A percentile compares a stretch with the other conserved stretches of the same genome.
Conservation (phyloP, 2,113 vertebrate genomes). For the Coryphaenoides rupestris region DNA sequence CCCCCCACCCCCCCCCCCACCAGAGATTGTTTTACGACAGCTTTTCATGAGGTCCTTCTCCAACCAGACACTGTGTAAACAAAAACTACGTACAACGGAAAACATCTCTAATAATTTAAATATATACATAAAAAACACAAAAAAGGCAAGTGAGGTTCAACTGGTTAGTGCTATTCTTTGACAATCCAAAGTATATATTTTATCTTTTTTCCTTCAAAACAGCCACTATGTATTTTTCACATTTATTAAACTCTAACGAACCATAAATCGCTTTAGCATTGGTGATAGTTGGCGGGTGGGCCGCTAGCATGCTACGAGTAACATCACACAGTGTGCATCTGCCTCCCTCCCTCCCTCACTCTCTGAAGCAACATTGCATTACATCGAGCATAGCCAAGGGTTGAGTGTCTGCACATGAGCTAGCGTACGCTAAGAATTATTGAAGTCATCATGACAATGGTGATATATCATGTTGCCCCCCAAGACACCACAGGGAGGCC, state of each 20-base stretch:
- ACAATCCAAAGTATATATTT: conserved; percentile 14
- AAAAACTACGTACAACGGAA: conserved; percentile 54
- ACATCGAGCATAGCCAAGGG: too few relatives aligned
- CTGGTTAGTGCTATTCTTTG: conserved; percentile 42
- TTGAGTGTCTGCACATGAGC: too few relatives aligned
- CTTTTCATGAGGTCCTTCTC: conserved; percentile 11
- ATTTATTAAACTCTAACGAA: too few relatives aligned
- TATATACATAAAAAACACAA: conserved; percentile 53
- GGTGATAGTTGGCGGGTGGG: conserved; percentile 12
- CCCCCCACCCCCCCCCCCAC: not conserved
- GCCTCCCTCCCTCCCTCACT: too few relatives aligned
- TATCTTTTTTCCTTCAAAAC: not conserved
- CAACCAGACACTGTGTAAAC: conserved; percentile 39
- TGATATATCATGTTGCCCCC: too few relatives aligned
- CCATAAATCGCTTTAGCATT: conserved; percentile 1
- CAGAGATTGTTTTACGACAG: not conserved
- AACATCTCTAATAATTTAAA: conserved; percentile 70
- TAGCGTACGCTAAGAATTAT: too few relatives aligned
- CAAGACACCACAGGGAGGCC: too few relatives aligned
- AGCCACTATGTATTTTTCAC: not conserved
- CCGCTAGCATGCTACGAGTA: conserved; percentile 46
- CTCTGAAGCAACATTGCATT: too few relatives aligned
- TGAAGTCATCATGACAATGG: too few relatives aligned
- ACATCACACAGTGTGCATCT: conserved; percentile 17
- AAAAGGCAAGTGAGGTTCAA: conserved; percentile 63